Conservation (phyloP, 2,113 vertebrate species). For the Oryzias javanicus region DNA sequence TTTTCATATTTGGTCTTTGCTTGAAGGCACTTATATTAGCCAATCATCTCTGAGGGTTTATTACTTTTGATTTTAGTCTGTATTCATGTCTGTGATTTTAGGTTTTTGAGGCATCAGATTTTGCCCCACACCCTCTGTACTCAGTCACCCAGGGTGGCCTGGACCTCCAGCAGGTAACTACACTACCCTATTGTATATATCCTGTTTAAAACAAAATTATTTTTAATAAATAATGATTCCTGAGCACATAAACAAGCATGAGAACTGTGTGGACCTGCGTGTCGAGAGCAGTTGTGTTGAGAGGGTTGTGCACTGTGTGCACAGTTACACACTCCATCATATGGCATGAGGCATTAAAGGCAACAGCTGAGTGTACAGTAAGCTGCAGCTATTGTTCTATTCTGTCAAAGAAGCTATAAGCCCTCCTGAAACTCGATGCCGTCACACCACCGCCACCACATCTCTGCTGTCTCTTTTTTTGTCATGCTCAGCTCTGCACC, state of each 20-base stretch:
- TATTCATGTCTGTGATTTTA: slow-evolving; percentile 32
- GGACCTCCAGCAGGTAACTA: slow-evolving; percentile 74
- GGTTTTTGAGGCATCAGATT: slow-evolving; percentile 73
- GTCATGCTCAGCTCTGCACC: slow-evolving; percentile 43
- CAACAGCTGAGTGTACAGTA: slow-evolving; percentile 71
- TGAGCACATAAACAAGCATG: slow-evolving; percentile 13
- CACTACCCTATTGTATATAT: background rate
- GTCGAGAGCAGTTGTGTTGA: slow-evolving; percentile 11
- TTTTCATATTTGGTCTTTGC: too few relatives aligned
- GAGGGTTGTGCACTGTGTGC: slow-evolving; percentile 48
- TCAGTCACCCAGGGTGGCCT: slow-evolving; percentile 72
- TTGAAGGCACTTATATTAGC: too few relatives aligned
- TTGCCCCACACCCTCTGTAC: slow-evolving; percentile 72
- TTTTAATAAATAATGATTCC: background rate
- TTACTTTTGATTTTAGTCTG: background rate
- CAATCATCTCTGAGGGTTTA: slow-evolving; percentile 10
- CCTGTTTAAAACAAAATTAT: background rate
- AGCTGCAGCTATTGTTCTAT: slow-evolving; percentile 73
- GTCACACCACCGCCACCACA: slow-evolving; percentile 20
- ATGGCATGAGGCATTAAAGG: slow-evolving; percentile 61
- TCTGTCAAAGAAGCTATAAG: slow-evolving; percentile 56
- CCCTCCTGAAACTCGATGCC: slow-evolving; percentile 61
- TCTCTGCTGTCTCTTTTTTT: slow-evolving; percentile 42
- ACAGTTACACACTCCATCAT: slow-evolving; percentile 65
- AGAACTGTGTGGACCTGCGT: slow-evolving; percentile 26